A percentile compares a stretch with the other conserved stretches of the same genome.
Evolutionary conservation across 2,888 invertebrate genomes (phyloP).

Genomic region (Tupiocoris notatus): DNA sequence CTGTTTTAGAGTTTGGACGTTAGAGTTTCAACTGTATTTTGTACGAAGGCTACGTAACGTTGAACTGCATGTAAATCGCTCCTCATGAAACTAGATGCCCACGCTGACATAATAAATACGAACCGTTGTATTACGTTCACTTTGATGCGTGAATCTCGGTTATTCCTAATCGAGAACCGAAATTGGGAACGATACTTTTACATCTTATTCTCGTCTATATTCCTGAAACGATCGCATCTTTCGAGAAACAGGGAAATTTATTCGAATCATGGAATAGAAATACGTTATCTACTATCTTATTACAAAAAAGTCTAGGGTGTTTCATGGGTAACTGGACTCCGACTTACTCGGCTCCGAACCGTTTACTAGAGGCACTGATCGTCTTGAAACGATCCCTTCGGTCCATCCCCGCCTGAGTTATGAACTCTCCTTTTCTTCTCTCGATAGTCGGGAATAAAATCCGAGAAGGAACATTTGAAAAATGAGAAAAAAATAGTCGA

Average conservation of each 20-base stretch:
- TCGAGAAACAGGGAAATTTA: too few relatives aligned
- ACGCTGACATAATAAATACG: too few relatives aligned
- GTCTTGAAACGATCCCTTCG: constrained; percentile 1
- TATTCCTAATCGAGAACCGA: too few relatives aligned
- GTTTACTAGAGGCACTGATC: not conserved
- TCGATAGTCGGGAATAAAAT: constrained; percentile 5
- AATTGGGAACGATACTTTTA: too few relatives aligned
- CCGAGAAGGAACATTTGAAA: not conserved
- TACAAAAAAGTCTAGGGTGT: not conserved
- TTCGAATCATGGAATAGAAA: not conserved
- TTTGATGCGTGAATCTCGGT: too few relatives aligned
- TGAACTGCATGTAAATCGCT: too few relatives aligned
- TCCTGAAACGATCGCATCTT: too few relatives aligned
- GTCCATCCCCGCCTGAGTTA: constrained; percentile 17
- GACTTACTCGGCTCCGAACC: not conserved
- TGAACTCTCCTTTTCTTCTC: constrained; percentile 16
- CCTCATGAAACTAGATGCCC: too few relatives aligned
- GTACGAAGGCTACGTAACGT: too few relatives aligned
- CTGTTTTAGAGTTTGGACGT: too few relatives aligned
- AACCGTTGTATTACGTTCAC: too few relatives aligned
- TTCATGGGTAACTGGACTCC: not conserved
- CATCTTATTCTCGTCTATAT: not conserved
- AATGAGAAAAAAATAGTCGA: not conserved
- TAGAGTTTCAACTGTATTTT: too few relatives aligned
- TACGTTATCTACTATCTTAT: not conserved